A percentile compares a stretch with the other conserved stretches of the same genome.
phyloP scores from a whole-genome alignment of 2,888 invertebrate species.

The Pocota personata region DNA sequence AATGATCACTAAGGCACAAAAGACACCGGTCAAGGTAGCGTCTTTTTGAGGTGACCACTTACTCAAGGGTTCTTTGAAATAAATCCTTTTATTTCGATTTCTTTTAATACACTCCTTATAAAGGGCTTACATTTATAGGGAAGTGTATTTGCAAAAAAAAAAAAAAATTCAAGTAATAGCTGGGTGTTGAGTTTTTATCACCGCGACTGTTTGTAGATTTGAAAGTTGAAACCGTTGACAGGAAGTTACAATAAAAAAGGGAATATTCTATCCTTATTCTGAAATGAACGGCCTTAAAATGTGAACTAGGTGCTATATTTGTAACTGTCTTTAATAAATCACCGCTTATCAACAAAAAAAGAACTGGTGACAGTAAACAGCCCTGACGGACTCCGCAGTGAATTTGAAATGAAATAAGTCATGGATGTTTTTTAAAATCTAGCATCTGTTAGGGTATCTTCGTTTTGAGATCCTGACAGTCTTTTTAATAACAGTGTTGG shows the following conservation, averaged over 20 bases:
- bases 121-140: constrained; percentile 1
- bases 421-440: too few relatives aligned
- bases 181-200: constrained; percentile 21
- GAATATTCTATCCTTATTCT: not conserved
- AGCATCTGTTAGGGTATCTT: too few relatives aligned
- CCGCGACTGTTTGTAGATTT: not conserved
- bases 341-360: not conserved
- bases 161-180: constrained; percentile 18
- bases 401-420: too few relatives aligned
- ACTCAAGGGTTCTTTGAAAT: constrained; percentile 55
- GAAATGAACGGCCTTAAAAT: not conserved
- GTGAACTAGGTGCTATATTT: too few relatives aligned
- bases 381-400: not conserved
- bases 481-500: too few relatives aligned
- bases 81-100: constrained; percentile 62
- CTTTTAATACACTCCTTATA: constrained; percentile 44
- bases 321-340: too few relatives aligned
- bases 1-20: constrained; percentile 54
- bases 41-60: constrained; percentile 66
- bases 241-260: constrained; percentile 4
- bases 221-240: not conserved
- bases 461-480: too few relatives aligned
- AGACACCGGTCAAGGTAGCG: constrained; percentile 66
- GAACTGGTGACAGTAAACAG: not conserved
- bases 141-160: constrained; percentile 5